Percentiles rank a stretch among this genome's conserved stretches.
phyloP scores from a whole-genome alignment of 2,113 vertebrate species.

The Dipodomys stephensi region DNA sequence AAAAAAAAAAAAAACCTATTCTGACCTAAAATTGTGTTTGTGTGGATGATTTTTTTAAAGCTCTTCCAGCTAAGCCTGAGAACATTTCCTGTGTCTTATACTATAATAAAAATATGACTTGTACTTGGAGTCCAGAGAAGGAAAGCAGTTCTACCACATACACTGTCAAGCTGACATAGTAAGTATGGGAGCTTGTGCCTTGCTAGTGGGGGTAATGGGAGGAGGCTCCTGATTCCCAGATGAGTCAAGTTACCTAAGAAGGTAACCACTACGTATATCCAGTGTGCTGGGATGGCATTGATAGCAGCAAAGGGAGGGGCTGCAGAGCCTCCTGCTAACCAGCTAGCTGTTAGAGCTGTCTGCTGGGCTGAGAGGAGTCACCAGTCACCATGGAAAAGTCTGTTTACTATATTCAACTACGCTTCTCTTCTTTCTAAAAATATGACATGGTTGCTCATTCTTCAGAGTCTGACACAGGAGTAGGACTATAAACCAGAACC shows the following conservation, averaged over 20 bases:
- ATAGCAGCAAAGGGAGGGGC: neutral
- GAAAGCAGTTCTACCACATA: conserved; percentile 71
- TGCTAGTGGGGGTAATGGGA: neutral
- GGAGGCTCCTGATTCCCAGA: neutral
- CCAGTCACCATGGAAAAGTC: neutral
- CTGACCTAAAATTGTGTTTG: neutral
- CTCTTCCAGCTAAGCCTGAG: conserved; percentile 79
- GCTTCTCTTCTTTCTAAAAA: neutral
- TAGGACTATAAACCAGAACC: neutral
- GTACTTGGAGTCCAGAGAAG: conserved; percentile 84
- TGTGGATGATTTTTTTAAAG: conserved; percentile 69
- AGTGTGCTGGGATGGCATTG: neutral
- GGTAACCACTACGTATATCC: neutral
- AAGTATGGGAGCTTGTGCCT: conserved; percentile 72
- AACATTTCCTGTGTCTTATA: conserved; percentile 87
- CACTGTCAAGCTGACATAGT: conserved; percentile 78
- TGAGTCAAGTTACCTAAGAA: neutral
- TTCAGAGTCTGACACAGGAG: neutral
- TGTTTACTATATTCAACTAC: neutral
- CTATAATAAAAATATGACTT: conserved; percentile 76
- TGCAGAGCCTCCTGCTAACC: neutral
- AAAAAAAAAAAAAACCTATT: neutral
- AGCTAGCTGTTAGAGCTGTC: too few species aligned
- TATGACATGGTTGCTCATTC: neutral
- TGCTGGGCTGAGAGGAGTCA: neutral